These are phyloP conservation scores for Holothuria leucospilota DNA, from an alignment of 53 echinoderm and acorn worm genomes.

Conservation along the genomic window DNA sequence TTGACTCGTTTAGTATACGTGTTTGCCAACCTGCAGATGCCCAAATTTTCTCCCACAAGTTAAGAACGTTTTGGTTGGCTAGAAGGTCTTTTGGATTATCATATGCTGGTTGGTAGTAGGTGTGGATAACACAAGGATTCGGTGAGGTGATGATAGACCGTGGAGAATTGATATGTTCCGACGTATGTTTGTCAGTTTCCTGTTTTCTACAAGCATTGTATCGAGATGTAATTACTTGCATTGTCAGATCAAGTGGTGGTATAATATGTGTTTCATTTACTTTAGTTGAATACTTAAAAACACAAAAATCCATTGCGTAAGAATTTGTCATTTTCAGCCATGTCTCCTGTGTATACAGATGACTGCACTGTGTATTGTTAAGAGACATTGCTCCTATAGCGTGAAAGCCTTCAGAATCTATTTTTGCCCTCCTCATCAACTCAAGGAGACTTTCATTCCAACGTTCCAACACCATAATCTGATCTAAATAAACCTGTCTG, in stretches of 20 bases:
- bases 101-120: not conserved
- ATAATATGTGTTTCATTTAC: not conserved
- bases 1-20: not conserved
- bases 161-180: no score
- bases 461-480: not conserved
- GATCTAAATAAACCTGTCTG: not conserved
- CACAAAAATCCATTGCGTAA: constrained; percentile 22
- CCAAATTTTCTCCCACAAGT: not conserved
- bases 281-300: not conserved
- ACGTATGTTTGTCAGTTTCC: no score
- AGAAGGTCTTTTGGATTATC: not conserved
- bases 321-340: no score
- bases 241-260: not conserved
- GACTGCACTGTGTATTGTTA: no score
- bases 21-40: not conserved
- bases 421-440: not conserved
- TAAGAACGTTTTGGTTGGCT: not conserved
- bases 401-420: not conserved
- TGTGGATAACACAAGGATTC: no score
- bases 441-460: no score
- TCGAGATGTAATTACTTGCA: not conserved
- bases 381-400: no score
- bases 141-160: no score
- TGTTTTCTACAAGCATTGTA: not conserved
- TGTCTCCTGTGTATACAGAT: no score